These are phyloP conservation scores for Petrocephalus sullivani DNA, from an alignment of 2,797 vertebrate genomes.

Conservation along the genomic window DNA sequence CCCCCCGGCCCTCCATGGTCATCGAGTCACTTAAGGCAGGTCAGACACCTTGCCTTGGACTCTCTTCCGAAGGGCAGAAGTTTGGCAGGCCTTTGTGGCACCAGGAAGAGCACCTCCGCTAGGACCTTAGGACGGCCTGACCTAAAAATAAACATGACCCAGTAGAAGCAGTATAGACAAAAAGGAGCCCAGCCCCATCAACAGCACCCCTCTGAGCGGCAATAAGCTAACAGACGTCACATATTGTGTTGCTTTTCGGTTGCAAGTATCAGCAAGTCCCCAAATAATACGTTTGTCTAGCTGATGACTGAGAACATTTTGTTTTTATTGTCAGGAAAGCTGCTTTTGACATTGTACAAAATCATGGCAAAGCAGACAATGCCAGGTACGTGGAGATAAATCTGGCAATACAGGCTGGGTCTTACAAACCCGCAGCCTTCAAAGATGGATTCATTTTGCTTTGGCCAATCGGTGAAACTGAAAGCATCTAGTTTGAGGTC, in stretches of 20 bases:
- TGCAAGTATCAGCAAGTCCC: neutral
- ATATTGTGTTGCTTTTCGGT: neutral
- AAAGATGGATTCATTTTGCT: neutral
- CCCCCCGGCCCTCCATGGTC: slow-evolving; percentile 43
- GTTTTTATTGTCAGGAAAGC: neutral
- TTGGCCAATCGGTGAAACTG: neutral
- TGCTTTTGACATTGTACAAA: neutral
- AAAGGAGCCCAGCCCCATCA: neutral
- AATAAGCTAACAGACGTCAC: neutral
- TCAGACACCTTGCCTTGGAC: slow-evolving; percentile 53
- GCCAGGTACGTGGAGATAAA: neutral
- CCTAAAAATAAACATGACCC: slow-evolving; percentile 36
- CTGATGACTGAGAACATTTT: neutral
- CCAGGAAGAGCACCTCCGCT: slow-evolving; percentile 68
- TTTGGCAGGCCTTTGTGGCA: slow-evolving; percentile 49
- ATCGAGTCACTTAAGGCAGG: slow-evolving; percentile 51
- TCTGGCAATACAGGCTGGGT: neutral
- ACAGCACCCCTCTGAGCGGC: neutral
- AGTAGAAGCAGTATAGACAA: slow-evolving; percentile 23
- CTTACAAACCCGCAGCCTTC: neutral
- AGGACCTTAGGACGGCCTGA: slow-evolving; percentile 47
- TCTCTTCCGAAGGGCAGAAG: slow-evolving; percentile 55
- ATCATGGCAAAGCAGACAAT: neutral
- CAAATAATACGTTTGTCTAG: neutral
- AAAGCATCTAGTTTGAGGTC: neutral